Conservation (phyloP, 2,797 vertebrate species). For the Ambastaia sidthimunki region DNA sequence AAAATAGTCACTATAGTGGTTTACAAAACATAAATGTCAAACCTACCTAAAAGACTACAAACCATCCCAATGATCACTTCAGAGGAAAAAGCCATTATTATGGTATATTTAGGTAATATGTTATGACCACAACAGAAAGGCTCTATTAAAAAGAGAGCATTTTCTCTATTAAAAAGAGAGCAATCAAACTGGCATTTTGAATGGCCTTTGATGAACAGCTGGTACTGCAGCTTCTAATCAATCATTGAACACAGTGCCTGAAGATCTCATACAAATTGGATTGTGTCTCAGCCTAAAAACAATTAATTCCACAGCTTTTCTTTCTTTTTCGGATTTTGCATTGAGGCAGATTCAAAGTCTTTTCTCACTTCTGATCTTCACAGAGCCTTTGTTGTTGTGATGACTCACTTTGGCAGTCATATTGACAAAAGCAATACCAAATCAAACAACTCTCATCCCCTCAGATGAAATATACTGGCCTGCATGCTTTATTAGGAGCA, state of each 20-base stretch:
- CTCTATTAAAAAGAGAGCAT: slow-evolving; percentile 62
- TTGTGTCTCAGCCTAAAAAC: slow-evolving; percentile 22
- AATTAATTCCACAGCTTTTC: slow-evolving; percentile 47
- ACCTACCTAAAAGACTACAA: neutral
- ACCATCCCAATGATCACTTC: slow-evolving; percentile 28
- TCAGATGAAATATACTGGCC: neutral
- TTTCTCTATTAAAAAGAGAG: too few species aligned
- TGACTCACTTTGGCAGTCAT: slow-evolving; percentile 16
- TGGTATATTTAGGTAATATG: slow-evolving; percentile 56
- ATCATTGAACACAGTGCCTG: slow-evolving; percentile 17
- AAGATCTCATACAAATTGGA: slow-evolving; percentile 27
- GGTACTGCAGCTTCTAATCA: slow-evolving; percentile 25
- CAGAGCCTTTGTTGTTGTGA: slow-evolving; percentile 28
- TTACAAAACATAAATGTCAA: too few species aligned
- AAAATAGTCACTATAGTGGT: too few species aligned
- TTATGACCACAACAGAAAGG: slow-evolving; percentile 56
- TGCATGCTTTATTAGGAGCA: slow-evolving; percentile 12
- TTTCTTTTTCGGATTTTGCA: neutral
- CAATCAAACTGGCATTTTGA: slow-evolving; percentile 63
- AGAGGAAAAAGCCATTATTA: slow-evolving; percentile 5
- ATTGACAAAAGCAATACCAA: slow-evolving; percentile 24
- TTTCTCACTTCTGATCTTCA: slow-evolving; percentile 21
- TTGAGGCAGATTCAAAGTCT: slow-evolving; percentile 12
- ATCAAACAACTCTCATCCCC: slow-evolving; percentile 28
- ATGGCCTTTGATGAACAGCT: slow-evolving; percentile 40